These are phyloP conservation scores for Amitus sp. DNA, from an alignment of 2,888 invertebrate genomes.

Conservation along the genomic window DNA sequence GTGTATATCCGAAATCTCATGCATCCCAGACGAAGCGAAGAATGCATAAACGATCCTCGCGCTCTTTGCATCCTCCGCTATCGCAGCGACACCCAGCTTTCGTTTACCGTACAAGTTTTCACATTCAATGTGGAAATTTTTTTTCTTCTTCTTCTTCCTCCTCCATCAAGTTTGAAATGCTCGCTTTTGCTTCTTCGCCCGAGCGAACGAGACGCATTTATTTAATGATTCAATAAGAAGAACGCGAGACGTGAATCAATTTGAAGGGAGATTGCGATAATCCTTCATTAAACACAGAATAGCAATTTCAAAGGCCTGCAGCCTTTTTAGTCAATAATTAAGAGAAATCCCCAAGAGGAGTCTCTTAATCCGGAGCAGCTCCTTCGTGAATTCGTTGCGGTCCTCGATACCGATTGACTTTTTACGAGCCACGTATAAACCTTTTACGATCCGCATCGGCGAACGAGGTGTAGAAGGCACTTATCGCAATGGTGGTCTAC, in stretches of 20 bases:
- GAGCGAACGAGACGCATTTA: too few species aligned
- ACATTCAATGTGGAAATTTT: neutral
- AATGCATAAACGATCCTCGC: constrained; percentile 28
- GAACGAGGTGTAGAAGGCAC: constrained; percentile 20
- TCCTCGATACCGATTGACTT: constrained; percentile 27
- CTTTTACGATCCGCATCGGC: constrained; percentile 19
- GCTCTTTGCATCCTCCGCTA: constrained; percentile 8
- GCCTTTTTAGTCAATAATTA: neutral
- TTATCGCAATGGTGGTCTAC: constrained; percentile 20
- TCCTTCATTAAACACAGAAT: neutral
- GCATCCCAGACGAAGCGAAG: constrained; percentile 21
- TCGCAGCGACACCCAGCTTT: neutral
- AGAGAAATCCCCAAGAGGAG: constrained; percentile 13
- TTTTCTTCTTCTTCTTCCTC: too few species aligned
- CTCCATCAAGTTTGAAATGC: too few species aligned
- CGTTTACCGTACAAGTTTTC: neutral
- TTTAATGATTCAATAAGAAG: neutral
- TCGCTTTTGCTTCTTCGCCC: too few species aligned
- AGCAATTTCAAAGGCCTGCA: neutral
- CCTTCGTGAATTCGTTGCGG: constrained; percentile 22
- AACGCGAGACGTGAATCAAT: neutral
- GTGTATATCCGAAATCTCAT: constrained; percentile 27
- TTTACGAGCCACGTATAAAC: constrained; percentile 26
- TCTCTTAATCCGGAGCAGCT: constrained; percentile 13
- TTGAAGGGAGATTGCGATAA: neutral